Evolutionary conservation across 2,888 invertebrate genomes (phyloP).

Genomic region (Leptura quadrifasciata): DNA sequence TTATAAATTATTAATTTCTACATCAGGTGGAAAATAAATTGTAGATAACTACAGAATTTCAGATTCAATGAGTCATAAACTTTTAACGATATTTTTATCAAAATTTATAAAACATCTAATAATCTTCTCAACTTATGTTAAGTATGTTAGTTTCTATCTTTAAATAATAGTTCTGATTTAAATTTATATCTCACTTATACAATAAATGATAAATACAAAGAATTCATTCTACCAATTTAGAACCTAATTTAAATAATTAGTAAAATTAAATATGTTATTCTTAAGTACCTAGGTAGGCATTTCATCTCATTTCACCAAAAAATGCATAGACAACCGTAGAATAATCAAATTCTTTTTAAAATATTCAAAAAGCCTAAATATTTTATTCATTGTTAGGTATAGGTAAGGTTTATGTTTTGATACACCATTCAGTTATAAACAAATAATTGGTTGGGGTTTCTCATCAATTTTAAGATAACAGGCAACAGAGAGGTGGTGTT

Average conservation of each 20-base stretch:
- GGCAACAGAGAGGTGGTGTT: neutral
- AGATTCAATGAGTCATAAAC: neutral
- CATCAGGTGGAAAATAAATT: constrained; percentile 3
- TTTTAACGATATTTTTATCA: neutral
- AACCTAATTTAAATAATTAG: neutral
- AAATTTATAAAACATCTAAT: neutral
- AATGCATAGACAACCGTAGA: neutral
- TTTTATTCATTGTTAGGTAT: neutral
- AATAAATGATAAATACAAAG: neutral
- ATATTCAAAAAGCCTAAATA: neutral
- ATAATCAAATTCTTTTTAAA: neutral
- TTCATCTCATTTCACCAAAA: neutral
- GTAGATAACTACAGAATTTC: neutral
- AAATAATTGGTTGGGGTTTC: neutral
- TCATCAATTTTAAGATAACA: neutral
- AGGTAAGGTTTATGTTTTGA: neutral
- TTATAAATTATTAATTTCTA: neutral
- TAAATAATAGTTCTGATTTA: constrained; percentile 1
- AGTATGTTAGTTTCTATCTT: neutral
- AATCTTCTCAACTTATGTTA: neutral
- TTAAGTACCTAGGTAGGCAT: neutral
- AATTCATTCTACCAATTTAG: neutral
- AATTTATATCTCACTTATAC: neutral
- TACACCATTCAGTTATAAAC: neutral
- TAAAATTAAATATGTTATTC: neutral